phyloP scores from a whole-genome alignment of 2,888 invertebrate genomes.

The Sicus ferrugineus region DNA sequence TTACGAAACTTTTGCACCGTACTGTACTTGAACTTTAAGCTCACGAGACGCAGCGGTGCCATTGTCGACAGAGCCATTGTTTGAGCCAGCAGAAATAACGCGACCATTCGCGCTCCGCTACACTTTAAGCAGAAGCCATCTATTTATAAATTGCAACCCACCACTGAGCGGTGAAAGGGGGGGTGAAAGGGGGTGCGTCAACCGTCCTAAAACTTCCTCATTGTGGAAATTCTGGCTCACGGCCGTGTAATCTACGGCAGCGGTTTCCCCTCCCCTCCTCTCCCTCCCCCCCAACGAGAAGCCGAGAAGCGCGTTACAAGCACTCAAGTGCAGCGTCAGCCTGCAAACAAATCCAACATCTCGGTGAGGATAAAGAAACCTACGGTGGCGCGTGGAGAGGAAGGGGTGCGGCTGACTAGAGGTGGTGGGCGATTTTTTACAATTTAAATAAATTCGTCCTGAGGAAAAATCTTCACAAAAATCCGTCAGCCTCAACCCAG shows the following conservation, averaged over 20 bases:
- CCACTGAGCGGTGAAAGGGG: too few relatives aligned
- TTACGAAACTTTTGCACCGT: conserved; percentile 29
- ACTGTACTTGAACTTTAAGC: conserved; percentile 39
- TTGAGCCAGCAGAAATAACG: conserved; percentile 14
- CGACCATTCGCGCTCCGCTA: not conserved
- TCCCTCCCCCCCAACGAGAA: not conserved
- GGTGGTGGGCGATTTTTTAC: not conserved
- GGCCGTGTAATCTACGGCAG: not conserved
- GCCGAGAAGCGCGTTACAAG: not conserved
- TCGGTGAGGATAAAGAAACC: too few relatives aligned
- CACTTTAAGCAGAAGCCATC: conserved; percentile 25
- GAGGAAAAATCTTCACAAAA: not conserved
- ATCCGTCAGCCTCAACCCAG: not conserved
- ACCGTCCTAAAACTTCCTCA: too few relatives aligned
- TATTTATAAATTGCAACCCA: conserved; percentile 22
- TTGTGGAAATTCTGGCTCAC: not conserved
- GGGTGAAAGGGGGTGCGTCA: too few relatives aligned
- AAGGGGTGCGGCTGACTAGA: too few relatives aligned
- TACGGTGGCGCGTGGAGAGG: too few relatives aligned
- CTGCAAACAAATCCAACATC: too few relatives aligned
- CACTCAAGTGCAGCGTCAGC: not conserved
- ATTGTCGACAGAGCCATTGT: conserved; percentile 34
- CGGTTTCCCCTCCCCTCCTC: not conserved
- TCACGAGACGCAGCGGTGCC: conserved; percentile 5
- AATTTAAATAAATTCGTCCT: conserved; percentile 18